phyloP scores from a whole-genome alignment of 53 echinoderm and acorn worm genomes.

The Pentamera pediparva region DNA sequence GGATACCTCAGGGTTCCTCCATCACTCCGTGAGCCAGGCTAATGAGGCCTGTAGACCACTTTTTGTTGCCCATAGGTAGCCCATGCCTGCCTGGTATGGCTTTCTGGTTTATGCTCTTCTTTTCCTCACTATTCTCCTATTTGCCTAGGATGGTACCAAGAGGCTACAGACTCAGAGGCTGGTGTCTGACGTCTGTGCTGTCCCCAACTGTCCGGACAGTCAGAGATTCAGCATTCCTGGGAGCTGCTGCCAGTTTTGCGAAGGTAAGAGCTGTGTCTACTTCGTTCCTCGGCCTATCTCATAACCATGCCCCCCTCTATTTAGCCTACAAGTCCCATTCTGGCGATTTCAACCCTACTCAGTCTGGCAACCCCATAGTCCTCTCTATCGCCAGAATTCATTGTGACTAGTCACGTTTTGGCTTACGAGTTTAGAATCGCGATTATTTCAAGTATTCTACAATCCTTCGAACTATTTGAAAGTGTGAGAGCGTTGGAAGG shows the following conservation, averaged over 20 bases:
- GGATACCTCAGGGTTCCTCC: neutral
- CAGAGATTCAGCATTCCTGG: conserved; percentile 65
- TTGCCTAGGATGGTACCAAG: conserved; percentile 56
- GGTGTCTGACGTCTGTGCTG: conserved; percentile 48
- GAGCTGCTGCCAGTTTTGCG: conserved; percentile 82
- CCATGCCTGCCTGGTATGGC: neutral
- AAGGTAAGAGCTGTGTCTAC: too few species aligned
- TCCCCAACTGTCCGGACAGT: conserved; percentile 48
- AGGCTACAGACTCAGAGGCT: conserved; percentile 12
- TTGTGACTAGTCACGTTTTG: too few species aligned
- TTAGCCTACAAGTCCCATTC: too few species aligned
- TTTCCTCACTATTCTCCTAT: neutral
- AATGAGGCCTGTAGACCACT: neutral
- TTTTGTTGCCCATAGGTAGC: neutral
- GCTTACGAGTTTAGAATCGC: too few species aligned
- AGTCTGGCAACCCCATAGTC: too few species aligned
- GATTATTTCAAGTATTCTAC: too few species aligned
- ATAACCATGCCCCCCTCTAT: too few species aligned
- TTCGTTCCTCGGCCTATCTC: too few species aligned
- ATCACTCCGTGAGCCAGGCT: neutral
- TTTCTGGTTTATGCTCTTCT: neutral
- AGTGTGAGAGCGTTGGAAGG: too few species aligned
- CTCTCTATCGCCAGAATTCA: too few species aligned
- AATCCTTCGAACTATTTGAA: too few species aligned
- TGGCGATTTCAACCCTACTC: too few species aligned